Evolutionary conservation across 2,888 invertebrate genomes (phyloP).

Genomic region (Portevinia maculata): DNA sequence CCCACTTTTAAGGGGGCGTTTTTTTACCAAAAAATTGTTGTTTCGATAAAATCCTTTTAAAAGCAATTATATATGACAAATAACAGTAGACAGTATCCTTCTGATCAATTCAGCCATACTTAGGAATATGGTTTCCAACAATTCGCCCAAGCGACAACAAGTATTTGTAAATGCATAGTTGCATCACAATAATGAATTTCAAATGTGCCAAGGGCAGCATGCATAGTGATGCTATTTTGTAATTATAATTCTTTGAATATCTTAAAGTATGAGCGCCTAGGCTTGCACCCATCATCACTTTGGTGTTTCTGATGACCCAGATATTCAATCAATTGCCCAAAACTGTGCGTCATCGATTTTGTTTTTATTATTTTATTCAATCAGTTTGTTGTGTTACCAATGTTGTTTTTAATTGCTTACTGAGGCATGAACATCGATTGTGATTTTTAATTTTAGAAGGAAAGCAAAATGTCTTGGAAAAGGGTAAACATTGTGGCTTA

Average conservation of each 20-base stretch:
- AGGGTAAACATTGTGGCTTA: background rate
- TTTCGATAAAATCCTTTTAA: too few species aligned
- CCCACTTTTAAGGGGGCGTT: too few species aligned
- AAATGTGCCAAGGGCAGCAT: slow-evolving; percentile 43
- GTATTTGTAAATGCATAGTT: slow-evolving; percentile 47
- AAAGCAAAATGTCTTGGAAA: background rate
- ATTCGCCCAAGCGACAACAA: too few species aligned
- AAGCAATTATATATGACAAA: too few species aligned
- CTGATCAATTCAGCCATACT: too few species aligned
- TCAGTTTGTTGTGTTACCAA: background rate
- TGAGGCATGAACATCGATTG: background rate
- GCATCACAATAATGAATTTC: slow-evolving; percentile 52
- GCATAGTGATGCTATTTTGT: slow-evolving; percentile 13
- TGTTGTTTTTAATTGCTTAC: background rate
- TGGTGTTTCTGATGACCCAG: slow-evolving; percentile 35
- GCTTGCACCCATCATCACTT: slow-evolving; percentile 14
- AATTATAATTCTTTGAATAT: background rate
- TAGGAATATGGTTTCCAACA: too few species aligned
- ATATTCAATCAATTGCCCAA: slow-evolving; percentile 39
- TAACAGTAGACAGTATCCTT: too few species aligned
- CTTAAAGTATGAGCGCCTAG: background rate
- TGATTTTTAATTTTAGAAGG: background rate
- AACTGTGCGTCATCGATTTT: slow-evolving; percentile 39
- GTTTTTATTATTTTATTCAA: background rate
- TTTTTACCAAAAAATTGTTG: too few species aligned